Base-by-base conservation (phyloP, 2,797 vertebrate species). In the Chelmon rostratus region DNA sequence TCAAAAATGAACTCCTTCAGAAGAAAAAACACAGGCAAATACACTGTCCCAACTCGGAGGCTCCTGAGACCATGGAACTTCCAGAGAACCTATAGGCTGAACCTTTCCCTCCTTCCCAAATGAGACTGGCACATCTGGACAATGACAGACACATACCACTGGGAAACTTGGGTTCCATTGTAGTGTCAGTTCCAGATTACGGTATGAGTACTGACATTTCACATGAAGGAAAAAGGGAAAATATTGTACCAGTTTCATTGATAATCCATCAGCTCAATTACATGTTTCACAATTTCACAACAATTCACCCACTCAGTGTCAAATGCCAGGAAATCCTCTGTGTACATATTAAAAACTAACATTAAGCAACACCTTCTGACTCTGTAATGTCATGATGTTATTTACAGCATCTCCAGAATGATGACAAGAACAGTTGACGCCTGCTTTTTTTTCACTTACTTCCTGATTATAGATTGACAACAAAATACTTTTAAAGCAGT, bases 381-480 rank as follows among this genome's bases (percentile, higher is more conserved):
- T 33, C 1, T 38, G 18, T 46, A 50, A 50, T 38, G 8, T 10
- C 23, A 28, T 21, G 28, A 28, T 21, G 28, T 59, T 25, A 42
- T 68, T 78, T 50, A 46, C 37, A 37, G 28, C 10, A 52, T 13
- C 44, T 54, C 0, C 21, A 68, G 58, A 42, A 8, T 52, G 6
- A 37, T 52, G 40, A 73, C 8, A 46, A 25, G 0, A 67, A 23
- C 64, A 25, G n/a, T 6, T 44, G 13, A 61, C 28, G 44, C n/a
- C 44, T 42, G 35, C 10, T 63, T 61, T 68, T 28, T 10, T 73
- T 38, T 61, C n/a, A 44, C 76, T 67, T 42, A 57, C 37, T 61
- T 18, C 11, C 28, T 53, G 47, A 77, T 72, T 35, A 70, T 40
- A 18, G 70, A 67, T 21, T 21, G 21, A 54, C 23, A 58, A 68